These are phyloP conservation scores for Heterodera schachtii DNA, from an alignment of 1,140 invertebrate genomes.

Conservation along the genomic window DNA sequence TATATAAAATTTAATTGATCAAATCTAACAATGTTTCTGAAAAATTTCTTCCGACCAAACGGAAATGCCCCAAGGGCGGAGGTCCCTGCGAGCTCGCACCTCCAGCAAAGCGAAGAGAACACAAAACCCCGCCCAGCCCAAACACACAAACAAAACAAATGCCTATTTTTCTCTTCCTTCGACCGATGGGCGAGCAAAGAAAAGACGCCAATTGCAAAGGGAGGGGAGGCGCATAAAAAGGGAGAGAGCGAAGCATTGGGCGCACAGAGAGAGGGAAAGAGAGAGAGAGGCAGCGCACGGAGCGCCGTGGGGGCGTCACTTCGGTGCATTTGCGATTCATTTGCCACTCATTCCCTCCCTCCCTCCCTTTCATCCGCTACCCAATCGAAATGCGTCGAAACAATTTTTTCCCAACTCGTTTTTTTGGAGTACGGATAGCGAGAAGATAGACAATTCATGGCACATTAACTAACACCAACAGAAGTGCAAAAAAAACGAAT, in stretches of 20 bases:
- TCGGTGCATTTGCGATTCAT: background rate
- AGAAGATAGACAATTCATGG: no score
- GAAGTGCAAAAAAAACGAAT: no score
- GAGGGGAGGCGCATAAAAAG: no score
- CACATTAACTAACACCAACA: no score
- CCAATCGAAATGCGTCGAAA: no score
- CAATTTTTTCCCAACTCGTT: no score
- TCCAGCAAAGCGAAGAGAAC: background rate
- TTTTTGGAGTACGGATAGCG: no score
- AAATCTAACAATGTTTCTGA: background rate
- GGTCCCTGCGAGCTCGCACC: background rate
- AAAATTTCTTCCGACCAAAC: background rate
- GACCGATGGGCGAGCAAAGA: background rate
- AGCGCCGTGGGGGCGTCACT: no score
- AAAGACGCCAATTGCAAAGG: background rate
- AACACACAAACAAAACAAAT: background rate
- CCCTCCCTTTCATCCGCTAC: background rate
- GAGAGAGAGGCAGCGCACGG: no score
- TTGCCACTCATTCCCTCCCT: no score
- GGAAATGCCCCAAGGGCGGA: background rate
- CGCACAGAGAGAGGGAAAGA: background rate
- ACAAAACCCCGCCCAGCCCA: background rate
- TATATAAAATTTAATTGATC: background rate
- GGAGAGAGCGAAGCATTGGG: background rate
- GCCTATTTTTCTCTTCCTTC: background rate